These are phyloP conservation scores for Coregonus clupeaformis DNA, from an alignment of 2,113 vertebrate genomes.

Conservation along the genomic window DNA sequence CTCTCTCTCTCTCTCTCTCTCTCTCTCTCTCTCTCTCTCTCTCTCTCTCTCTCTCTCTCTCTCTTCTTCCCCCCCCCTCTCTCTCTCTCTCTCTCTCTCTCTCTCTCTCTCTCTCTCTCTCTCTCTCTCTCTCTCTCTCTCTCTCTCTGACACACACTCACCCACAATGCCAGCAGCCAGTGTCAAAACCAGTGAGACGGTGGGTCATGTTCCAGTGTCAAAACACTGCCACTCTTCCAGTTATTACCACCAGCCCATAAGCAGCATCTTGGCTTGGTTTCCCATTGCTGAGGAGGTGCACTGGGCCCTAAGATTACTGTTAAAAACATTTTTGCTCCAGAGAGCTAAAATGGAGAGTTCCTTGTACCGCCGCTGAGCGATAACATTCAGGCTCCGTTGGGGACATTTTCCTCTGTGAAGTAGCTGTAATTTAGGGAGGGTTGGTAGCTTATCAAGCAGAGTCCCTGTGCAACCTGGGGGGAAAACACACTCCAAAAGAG, in stretches of 20 bases:
- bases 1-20: too few species aligned
- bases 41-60: too few species aligned
- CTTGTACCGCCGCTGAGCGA: slow-evolving; percentile 28
- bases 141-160: too few species aligned
- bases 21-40: too few species aligned
- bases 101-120: too few species aligned
- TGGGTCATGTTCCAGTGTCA: background rate
- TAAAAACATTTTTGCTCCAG: slow-evolving; percentile 32
- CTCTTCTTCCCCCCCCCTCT: too few species aligned
- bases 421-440: slow-evolving; percentile 51
- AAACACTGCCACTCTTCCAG: background rate
- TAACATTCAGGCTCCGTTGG: slow-evolving; percentile 41
- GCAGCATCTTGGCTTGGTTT: too few species aligned
- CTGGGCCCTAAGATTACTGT: slow-evolving; percentile 17
- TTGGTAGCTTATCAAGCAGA: slow-evolving; percentile 43
- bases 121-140: too few species aligned
- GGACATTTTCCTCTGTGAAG: slow-evolving; percentile 31
- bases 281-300: background rate
- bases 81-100: too few species aligned
- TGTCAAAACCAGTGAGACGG: background rate
- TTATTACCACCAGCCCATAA: background rate
- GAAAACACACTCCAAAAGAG: slow-evolving; percentile 6
- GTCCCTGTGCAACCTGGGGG: slow-evolving; percentile 25
- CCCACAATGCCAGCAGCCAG: too few species aligned
- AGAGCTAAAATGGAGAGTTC: slow-evolving; percentile 31